Conservation (phyloP, 2,797 vertebrate genomes). For the Gallinago nigripennis region DNA sequence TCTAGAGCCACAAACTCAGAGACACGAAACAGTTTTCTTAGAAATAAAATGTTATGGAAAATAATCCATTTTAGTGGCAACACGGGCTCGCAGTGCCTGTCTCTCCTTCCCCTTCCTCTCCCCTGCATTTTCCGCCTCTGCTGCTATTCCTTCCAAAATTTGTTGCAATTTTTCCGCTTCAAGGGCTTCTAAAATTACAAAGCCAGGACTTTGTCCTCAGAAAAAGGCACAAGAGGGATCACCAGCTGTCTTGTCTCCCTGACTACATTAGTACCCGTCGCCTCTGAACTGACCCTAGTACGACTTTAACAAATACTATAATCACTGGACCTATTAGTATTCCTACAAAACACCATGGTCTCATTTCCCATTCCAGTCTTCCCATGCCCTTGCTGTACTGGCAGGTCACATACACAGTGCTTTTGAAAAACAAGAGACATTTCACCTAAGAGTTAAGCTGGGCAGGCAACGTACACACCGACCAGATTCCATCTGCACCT, state of each 20-base stretch:
- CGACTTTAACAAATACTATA: neutral
- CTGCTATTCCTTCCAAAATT: neutral
- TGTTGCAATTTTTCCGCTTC: neutral
- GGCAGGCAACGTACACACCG: neutral
- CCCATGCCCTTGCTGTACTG: neutral
- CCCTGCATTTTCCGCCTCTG: neutral
- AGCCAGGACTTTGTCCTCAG: neutral
- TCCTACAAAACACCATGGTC: neutral
- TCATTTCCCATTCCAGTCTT: neutral
- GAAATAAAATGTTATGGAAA: neutral
- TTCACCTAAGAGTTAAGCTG: neutral
- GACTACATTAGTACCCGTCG: neutral
- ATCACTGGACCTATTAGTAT: neutral
- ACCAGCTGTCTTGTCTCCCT: neutral
- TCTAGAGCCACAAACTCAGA: neutral
- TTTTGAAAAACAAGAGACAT: neutral
- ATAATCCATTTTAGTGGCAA: neutral
- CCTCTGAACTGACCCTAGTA: neutral
- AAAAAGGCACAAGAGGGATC: neutral
- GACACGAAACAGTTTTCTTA: neutral
- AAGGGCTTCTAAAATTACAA: constrained; percentile 7
- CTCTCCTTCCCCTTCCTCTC: neutral
- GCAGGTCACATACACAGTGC: neutral
- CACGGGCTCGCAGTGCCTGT: neutral
- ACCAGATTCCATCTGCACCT: neutral